phyloP scores from a whole-genome alignment of 2,888 invertebrate genomes.

The Drosophila demipolita region DNA sequence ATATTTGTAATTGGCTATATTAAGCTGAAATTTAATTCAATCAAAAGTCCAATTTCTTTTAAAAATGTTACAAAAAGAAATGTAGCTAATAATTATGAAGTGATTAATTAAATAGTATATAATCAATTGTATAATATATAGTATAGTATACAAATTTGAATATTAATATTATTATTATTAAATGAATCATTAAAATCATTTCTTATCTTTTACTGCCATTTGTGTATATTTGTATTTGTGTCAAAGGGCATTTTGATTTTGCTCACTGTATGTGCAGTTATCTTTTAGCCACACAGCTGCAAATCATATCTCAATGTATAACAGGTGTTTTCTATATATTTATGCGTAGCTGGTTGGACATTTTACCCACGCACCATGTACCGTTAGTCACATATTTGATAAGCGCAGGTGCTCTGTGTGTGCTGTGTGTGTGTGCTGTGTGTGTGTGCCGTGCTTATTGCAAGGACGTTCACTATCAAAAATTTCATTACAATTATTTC shows the following conservation, averaged over 20 bases:
- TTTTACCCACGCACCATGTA: conserved; percentile 11
- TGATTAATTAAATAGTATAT: neutral
- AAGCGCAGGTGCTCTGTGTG: conserved; percentile 28
- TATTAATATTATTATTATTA: neutral
- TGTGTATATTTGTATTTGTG: neutral
- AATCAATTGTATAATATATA: neutral
- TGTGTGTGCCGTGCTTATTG: conserved; percentile 27
- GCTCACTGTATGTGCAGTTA: conserved; percentile 35
- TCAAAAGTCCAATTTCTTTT: neutral
- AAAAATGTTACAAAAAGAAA: neutral
- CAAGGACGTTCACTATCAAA: conserved; percentile 69
- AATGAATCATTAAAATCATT: neutral
- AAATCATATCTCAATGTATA: conserved; percentile 17
- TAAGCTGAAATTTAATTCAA: too few relatives aligned
- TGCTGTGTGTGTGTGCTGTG: conserved; percentile 9
- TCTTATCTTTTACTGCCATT: neutral
- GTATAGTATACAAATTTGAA: neutral
- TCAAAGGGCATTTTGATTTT: conserved; percentile 6
- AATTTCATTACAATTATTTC: conserved; percentile 59
- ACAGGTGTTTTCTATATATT: conserved; percentile 29
- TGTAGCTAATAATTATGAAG: neutral
- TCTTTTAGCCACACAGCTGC: conserved; percentile 14
- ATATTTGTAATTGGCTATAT: too few relatives aligned
- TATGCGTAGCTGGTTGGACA: conserved; percentile 46
- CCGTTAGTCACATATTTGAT: conserved; percentile 47